phyloP scores from a whole-genome alignment of 1,140 invertebrate genomes.

The Sitobion miscanthi region DNA sequence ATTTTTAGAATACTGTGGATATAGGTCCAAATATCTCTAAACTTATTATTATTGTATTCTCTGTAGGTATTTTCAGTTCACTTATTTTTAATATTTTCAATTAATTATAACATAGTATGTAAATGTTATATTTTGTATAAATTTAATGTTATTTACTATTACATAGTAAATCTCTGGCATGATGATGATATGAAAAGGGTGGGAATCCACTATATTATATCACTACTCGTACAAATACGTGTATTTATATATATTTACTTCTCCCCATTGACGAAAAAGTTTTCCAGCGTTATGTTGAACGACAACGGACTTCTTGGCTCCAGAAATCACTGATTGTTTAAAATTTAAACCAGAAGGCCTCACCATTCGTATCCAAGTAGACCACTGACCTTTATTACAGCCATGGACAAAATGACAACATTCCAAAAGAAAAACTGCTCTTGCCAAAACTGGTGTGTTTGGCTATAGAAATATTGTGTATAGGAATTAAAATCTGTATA shows the following conservation, averaged over 20 bases:
- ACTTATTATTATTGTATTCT: too few relatives aligned
- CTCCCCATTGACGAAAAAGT: slow-evolving; percentile 96
- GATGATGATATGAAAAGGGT: too few relatives aligned
- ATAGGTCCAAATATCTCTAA: background rate
- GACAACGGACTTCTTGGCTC: slow-evolving; percentile 76
- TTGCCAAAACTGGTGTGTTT: slow-evolving; percentile 87
- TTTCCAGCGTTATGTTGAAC: slow-evolving; percentile 91
- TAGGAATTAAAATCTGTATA: background rate
- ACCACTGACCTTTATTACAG: slow-evolving; percentile 98
- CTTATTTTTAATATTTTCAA: too few relatives aligned
- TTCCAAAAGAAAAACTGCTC: slow-evolving; percentile 90
- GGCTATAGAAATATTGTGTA: slow-evolving; percentile 70
- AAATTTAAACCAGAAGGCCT: slow-evolving; percentile 74
- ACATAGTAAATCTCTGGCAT: background rate
- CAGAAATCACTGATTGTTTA: slow-evolving; percentile 63
- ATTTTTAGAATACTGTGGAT: background rate
- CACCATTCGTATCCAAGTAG: slow-evolving; percentile 89
- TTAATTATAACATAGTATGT: too few relatives aligned
- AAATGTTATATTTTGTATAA: too few relatives aligned
- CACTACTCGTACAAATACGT: background rate
- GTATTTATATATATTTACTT: slow-evolving; percentile 68
- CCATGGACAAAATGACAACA: slow-evolving; percentile 95
- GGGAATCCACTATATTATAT: background rate
- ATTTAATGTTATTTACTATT: too few relatives aligned
- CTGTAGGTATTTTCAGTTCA: background rate